Evolutionary conservation across 1,140 invertebrate genomes (phyloP).

Genomic region (Coelopa frigida): DNA sequence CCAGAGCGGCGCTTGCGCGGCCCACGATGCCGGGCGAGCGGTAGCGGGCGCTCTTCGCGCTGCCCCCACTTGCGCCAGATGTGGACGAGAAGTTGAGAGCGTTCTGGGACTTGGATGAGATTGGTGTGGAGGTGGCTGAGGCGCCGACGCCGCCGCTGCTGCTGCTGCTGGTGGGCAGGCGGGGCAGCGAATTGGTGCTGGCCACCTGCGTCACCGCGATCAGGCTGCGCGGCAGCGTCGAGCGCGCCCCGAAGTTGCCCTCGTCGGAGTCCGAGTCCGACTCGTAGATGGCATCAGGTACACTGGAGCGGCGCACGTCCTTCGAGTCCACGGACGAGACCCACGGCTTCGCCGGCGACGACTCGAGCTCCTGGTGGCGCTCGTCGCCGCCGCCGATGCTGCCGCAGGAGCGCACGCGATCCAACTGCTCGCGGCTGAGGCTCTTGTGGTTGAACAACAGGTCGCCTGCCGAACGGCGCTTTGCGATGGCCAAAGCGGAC

Average conservation of each 20-base stretch:
- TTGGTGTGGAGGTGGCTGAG: constrained; percentile 46
- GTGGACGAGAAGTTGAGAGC: constrained; percentile 49
- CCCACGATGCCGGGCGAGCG: constrained; percentile 67
- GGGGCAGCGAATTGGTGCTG: constrained; percentile 67
- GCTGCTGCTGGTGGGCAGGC: constrained; percentile 51
- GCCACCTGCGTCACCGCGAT: constrained; percentile 49
- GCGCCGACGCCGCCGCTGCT: constrained; percentile 16
- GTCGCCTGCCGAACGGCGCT: constrained; percentile 70
- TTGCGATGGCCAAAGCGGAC: constrained; percentile 60
- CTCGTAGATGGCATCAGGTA: constrained; percentile 59
- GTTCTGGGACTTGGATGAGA: constrained; percentile 65
- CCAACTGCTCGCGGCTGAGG: constrained; percentile 64
- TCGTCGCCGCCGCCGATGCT: constrained; percentile 62
- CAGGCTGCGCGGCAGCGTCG: constrained; percentile 58
- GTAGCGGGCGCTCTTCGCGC: constrained; percentile 78
- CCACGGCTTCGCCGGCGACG: constrained; percentile 47
- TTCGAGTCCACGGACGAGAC: constrained; percentile 39
- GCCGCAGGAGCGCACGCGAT: constrained; percentile 70
- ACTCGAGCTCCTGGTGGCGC: constrained; percentile 49
- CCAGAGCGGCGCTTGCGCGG: constrained; percentile 25
- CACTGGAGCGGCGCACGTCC: constrained; percentile 51
- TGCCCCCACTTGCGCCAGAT: constrained; percentile 45
- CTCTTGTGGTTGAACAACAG: constrained; percentile 67
- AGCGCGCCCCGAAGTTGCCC: constrained; percentile 48
- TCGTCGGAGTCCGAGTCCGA: constrained; percentile 59